Conservation (phyloP, 2,797 vertebrate genomes). For the Gephyroberyx darwinii region DNA sequence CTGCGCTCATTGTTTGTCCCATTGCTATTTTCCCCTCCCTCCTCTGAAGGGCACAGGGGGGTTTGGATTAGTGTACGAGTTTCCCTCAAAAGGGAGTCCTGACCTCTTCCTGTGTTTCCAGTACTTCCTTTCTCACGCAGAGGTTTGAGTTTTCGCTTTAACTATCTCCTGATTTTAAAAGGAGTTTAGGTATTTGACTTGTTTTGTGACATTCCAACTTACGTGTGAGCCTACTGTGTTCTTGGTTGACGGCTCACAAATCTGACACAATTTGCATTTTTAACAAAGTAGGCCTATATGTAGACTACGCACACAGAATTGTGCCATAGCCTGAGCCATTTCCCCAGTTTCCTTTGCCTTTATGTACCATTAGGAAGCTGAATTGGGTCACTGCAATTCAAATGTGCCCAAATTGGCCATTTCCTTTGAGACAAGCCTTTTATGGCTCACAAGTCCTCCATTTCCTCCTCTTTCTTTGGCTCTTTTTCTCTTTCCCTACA, state of each 20-base stretch:
- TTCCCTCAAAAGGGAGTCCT: slow-evolving; percentile 46
- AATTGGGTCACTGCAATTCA: slow-evolving; percentile 75
- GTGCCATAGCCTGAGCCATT: slow-evolving; percentile 68
- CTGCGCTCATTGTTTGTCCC: slow-evolving; percentile 71
- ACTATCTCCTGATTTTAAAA: slow-evolving; percentile 2
- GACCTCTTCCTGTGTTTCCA: background rate
- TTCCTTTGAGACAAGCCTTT: slow-evolving; percentile 77
- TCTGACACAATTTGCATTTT: slow-evolving; percentile 60
- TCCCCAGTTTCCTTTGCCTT: slow-evolving; percentile 69
- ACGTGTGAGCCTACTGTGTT: background rate
- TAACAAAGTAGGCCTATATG: slow-evolving; percentile 58
- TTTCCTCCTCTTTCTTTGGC: slow-evolving; percentile 65
- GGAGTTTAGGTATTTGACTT: background rate
- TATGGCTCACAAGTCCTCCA: slow-evolving; percentile 71
- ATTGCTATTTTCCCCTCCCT: slow-evolving; percentile 74
- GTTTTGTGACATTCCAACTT: background rate
- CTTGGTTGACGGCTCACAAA: slow-evolving; percentile 29
- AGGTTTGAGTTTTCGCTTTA: background rate
- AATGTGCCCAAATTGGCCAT: slow-evolving; percentile 72
- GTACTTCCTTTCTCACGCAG: background rate
- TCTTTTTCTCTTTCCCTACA: slow-evolving; percentile 50
- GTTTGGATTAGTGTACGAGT: slow-evolving; percentile 67
- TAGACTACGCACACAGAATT: slow-evolving; percentile 52
- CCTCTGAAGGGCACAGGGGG: slow-evolving; percentile 68
- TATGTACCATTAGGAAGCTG: slow-evolving; percentile 73